Conservation (phyloP, 2,113 vertebrate genomes). For the Tyrannus savana region DNA sequence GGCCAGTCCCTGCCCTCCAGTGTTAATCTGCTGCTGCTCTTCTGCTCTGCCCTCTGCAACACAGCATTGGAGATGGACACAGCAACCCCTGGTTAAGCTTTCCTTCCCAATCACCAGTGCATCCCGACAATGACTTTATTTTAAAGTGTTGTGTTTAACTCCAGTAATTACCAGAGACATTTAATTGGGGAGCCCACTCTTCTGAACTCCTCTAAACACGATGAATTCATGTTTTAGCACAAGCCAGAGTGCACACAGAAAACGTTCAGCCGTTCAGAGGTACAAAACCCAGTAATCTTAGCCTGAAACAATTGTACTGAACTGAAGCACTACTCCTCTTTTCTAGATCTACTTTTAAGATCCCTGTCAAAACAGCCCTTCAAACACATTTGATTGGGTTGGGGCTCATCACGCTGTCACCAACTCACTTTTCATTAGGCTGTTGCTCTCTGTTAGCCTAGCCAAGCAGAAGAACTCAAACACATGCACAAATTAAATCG, state of each 20-base stretch:
- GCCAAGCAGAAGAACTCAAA: slow-evolving; percentile 99
- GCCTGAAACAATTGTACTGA: slow-evolving; percentile 48
- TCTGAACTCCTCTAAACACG: neutral
- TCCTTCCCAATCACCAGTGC: neutral
- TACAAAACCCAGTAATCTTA: slow-evolving; percentile 8
- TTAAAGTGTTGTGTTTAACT: neutral
- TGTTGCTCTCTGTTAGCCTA: slow-evolving; percentile 91
- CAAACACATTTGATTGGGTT: slow-evolving; percentile 91
- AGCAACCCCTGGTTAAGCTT: neutral
- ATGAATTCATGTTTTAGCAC: neutral
- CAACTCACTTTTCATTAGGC: slow-evolving; percentile 95
- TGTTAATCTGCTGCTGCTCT: neutral
- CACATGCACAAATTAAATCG: slow-evolving; percentile 99
- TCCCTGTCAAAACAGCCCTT: slow-evolving; percentile 88
- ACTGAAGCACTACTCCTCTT: slow-evolving; percentile 67
- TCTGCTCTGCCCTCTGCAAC: neutral
- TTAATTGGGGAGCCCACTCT: neutral
- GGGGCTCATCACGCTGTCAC: slow-evolving; percentile 92
- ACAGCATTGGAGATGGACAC: neutral
- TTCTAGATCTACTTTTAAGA: slow-evolving; percentile 74
- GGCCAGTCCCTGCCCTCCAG: neutral
- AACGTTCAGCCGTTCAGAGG: neutral
- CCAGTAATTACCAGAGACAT: neutral
- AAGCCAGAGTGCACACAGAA: neutral
- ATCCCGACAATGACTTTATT: neutral